Base-by-base conservation (phyloP, 2,797 vertebrate genomes). In the Gymnodraco acuticeps region DNA sequence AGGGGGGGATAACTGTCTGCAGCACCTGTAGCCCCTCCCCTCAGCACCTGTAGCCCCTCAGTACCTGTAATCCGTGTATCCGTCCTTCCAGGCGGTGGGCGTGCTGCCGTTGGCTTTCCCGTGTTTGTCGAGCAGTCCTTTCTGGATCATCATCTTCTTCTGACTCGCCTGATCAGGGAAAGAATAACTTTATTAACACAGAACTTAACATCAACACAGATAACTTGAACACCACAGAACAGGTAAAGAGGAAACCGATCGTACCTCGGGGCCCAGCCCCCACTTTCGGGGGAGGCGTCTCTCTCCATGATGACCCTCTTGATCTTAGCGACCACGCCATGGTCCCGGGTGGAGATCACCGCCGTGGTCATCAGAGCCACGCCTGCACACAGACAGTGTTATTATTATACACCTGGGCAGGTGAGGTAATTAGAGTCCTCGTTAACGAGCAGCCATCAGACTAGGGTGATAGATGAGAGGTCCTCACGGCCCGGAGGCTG, bases 271-370 rank as follows among this genome's bases (percentile, higher is more conserved):
- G 0, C 98, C 98, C 0, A 99, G 94, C 0, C 98, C 98, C 98
- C 98, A 99, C 80, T 99, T 99, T 17, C 97, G 93, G 10, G 98
- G 98, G 17, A 99, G 0, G 97, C 99, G 87, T n/a, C n/a, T n/a
- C n/a, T 43, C 98, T 93, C 20, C 98, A 99, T 99, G 88, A 99
- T 99, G 48, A 99, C 98, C n/a, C 98, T 94, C 92, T 99, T 99
- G 73, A 99, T 99, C 90, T 99, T 99, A 0, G 98, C 98, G 43
- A 99, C 97, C 0, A 99, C 70, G 0, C 98, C 98, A 0, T 99
- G 98, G 68, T 99, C 98, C 5, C 98, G 99, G 0, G 98, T 99
- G 14, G 98, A 99, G 70, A 99, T 99, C 6, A 99, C 98, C 0
- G 98, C 98, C 0, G 98, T 99, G 0, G 98, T 99, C 98, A 99